Conservation (phyloP, 1,140 invertebrate genomes). For the Plectus sambesii region DNA sequence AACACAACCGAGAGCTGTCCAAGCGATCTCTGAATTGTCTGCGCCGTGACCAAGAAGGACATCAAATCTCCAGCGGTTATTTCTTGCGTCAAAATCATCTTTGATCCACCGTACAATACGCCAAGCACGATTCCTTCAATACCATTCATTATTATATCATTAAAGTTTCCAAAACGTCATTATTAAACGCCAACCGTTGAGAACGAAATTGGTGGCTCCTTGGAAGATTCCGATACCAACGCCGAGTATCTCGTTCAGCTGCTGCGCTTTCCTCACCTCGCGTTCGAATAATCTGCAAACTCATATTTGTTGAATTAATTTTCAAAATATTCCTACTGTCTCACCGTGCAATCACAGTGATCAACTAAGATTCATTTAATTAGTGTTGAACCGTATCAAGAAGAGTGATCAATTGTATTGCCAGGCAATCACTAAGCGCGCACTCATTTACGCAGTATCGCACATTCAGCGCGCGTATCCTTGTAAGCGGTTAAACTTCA, state of each 20-base stretch:
- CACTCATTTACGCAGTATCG: too few species aligned
- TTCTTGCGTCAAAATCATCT: conserved; percentile 65
- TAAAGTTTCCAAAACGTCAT: conserved; percentile 6
- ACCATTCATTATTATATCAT: conserved; percentile 2
- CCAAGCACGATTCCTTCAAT: conserved; percentile 64
- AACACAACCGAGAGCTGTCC: conserved; percentile 75
- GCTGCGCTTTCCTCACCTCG: conserved; percentile 61
- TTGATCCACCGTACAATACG: conserved; percentile 74
- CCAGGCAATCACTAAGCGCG: too few species aligned
- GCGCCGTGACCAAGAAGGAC: conserved; percentile 83
- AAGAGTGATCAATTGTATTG: too few species aligned
- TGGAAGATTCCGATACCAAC: conserved; percentile 77
- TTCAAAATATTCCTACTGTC: neutral
- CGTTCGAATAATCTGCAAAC: conserved; percentile 56
- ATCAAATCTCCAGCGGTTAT: conserved; percentile 76
- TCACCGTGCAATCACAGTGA: too few species aligned
- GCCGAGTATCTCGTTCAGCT: conserved; percentile 66
- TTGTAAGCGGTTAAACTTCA: too few species aligned
- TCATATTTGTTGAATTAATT: conserved; percentile 34
- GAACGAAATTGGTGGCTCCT: conserved; percentile 52
- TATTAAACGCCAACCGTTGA: conserved; percentile 47
- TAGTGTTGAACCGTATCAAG: neutral
- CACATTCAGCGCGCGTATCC: too few species aligned
- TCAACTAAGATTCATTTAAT: too few species aligned
- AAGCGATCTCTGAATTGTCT: conserved; percentile 78